Evolutionary conservation across 1,140 invertebrate species (phyloP).

Genomic region (Antheraea mylitta): DNA sequence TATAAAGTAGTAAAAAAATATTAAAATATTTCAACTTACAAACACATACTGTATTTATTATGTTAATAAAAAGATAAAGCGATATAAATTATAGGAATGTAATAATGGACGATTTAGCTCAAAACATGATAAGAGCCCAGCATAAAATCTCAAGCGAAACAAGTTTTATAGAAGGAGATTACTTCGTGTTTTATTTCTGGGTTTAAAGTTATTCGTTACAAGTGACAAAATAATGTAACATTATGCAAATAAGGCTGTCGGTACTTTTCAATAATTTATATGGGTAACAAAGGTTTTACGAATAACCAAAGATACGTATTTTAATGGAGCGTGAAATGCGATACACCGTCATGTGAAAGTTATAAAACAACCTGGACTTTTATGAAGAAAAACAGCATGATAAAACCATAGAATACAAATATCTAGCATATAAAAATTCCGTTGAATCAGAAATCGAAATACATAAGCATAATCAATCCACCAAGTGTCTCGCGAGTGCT

Average conservation of each 20-base stretch:
- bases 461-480: neutral
- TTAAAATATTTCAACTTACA: neutral
- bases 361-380: too few relatives aligned
- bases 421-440: too few relatives aligned
- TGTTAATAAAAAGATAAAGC: conserved; percentile 23
- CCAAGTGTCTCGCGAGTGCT: neutral
- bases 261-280: neutral
- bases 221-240: neutral
- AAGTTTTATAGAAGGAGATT: neutral
- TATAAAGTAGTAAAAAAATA: neutral
- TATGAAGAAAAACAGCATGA: too few relatives aligned
- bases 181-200: neutral
- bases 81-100: conserved; percentile 27
- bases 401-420: too few relatives aligned
- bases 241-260: neutral
- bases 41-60: neutral
- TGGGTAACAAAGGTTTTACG: neutral
- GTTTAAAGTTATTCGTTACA: neutral
- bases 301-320: too few relatives aligned
- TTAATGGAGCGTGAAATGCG: too few relatives aligned
- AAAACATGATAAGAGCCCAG: neutral
- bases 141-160: conserved; percentile 1
- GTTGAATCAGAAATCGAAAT: too few relatives aligned
- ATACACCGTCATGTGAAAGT: too few relatives aligned
- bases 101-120: conserved; percentile 21